A percentile compares a stretch with the other conserved stretches of the same genome.
Evolutionary conservation across 30 jellyfish, hydroid and myxozoan genomes (phyloP).

Genomic region (Turritopsis dohrnii): DNA sequence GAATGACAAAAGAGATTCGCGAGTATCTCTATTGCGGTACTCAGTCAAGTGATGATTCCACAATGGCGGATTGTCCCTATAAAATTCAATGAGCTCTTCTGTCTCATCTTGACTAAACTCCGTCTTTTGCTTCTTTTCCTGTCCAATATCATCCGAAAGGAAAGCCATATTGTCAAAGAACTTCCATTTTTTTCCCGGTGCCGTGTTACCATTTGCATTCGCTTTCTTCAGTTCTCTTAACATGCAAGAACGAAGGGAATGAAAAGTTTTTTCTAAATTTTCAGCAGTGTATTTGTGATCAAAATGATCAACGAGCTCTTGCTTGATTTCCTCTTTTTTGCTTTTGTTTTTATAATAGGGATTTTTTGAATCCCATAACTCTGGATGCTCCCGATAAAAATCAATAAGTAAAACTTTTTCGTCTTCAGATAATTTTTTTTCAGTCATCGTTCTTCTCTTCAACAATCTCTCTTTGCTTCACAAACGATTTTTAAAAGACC

Average conservation of each 20-base stretch:
- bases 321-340: too few relatives aligned
- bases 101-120: background rate
- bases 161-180: background rate
- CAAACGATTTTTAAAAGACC: background rate
- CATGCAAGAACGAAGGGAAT: background rate
- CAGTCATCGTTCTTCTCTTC: too few relatives aligned
- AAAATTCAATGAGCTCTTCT: background rate
- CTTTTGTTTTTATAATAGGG: too few relatives aligned
- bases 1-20: fast-evolving
- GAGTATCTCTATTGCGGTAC: background rate
- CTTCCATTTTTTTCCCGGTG: background rate
- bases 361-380: too few relatives aligned
- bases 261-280: too few relatives aligned
- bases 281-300: too few relatives aligned
- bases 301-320: too few relatives aligned
- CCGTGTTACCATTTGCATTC: background rate
- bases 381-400: too few relatives aligned
- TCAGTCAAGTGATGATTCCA: background rate
- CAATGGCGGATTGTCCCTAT: background rate
- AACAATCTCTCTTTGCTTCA: background rate
- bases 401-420: too few relatives aligned
- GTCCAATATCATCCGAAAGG: background rate
- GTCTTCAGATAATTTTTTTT: too few relatives aligned
- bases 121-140: background rate
- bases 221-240: background rate